Evolutionary conservation across 1,140 invertebrate species (phyloP), one percentile per base, ranked within the genome.

Genomic region (Zaprionus camerounensis): DNA sequence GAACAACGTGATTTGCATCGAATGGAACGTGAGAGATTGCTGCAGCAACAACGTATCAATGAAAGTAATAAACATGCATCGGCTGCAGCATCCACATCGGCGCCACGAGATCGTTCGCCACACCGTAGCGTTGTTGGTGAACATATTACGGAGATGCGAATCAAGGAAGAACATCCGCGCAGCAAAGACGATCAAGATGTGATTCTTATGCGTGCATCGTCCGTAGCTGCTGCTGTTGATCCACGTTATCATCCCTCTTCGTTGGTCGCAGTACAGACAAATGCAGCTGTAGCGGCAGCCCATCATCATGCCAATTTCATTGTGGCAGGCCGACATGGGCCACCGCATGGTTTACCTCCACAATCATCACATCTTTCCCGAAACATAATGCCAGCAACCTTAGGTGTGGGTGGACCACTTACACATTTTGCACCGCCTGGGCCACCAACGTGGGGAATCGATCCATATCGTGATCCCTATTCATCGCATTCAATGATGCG

Each of bases 1-100:
- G 96, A 96, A 73, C 94, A 96, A 56, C 93, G 96, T 5, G 96
- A 96, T 84, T 94, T 95, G 68, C 95, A 96, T 56, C 94, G 96
- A 69, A 93, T 94, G 44, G 94, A 94, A 76, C 88, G 93, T 3
- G 95, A 95, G 79, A 93, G 95, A 44, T 80, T 95, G 68, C 80
- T 95, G 69, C 95, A 95, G 73, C 94, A 95, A 74, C 94, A 94
- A 78, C 87, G 94, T 41, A 93, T 93, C 46, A 94, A 93, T 65
- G 93, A 93, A 82, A 91, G 92, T 92, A 92, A 82, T 70, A 93
- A 93, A 93, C 77, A 93, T 51, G 93, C 79, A 92, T 93, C 91
- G 73, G 71, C 92, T 78, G 75, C 93, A 92, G 93, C 91, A 82
- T 68, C 92, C 81, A 71, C 92, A 93, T 86, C 92, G 15, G 93